Conservation (phyloP, 30 jellyfish, hydroid and myxozoan species). For the Turritopsis rubra region DNA sequence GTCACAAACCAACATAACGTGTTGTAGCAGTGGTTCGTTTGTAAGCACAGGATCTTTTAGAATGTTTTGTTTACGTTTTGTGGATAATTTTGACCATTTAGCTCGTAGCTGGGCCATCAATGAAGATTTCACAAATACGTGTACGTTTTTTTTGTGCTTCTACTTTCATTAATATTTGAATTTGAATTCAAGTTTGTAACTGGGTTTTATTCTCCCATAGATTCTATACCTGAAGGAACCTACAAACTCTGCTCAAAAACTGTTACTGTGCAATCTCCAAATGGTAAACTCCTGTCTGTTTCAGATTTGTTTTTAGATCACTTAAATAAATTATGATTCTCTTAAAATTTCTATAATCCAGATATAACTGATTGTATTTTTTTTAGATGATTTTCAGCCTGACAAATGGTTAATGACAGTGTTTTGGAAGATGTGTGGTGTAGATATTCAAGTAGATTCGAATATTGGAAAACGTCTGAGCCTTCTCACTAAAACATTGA, state of each 20-base stretch:
- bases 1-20: slow-evolving; percentile 70
- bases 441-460: slow-evolving; percentile 74
- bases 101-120: slow-evolving; percentile 59
- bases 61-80: slow-evolving; percentile 72
- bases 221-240: slow-evolving; percentile 83
- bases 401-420: slow-evolving; percentile 85
- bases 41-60: slow-evolving; percentile 86
- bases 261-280: background rate
- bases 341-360: too few species aligned
- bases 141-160: too few species aligned
- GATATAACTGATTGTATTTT: background rate
- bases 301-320: background rate
- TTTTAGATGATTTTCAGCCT: slow-evolving; percentile 20
- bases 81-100: slow-evolving; percentile 49
- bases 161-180: too few species aligned
- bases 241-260: slow-evolving; percentile 85
- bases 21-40: slow-evolving; percentile 95
- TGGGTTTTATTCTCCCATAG: slow-evolving; percentile 21
- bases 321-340: background rate
- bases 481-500: slow-evolving; percentile 69
- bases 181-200: too few species aligned
- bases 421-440: slow-evolving; percentile 89
- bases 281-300: background rate
- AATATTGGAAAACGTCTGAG: slow-evolving; percentile 75
- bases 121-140: slow-evolving; percentile 61